phyloP scores from a whole-genome alignment of 2,797 vertebrate species.

The Octomys mimax region DNA sequence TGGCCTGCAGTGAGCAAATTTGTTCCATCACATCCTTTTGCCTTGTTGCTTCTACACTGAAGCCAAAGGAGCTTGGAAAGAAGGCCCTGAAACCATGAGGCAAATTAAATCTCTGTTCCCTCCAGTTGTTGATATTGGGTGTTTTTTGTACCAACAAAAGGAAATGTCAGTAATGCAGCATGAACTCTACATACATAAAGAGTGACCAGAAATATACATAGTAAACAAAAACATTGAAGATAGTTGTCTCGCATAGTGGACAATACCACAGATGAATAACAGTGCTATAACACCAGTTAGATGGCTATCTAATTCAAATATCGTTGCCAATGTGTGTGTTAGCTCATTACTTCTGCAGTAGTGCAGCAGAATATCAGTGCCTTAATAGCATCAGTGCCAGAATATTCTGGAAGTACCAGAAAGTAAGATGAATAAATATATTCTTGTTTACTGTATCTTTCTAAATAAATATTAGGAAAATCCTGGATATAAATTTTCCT shows the following conservation, averaged over 20 bases:
- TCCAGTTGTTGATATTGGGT: neutral
- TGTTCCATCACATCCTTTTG: neutral
- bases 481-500: neutral
- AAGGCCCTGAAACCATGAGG: neutral
- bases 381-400: neutral
- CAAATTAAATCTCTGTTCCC: neutral
- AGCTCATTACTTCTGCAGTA: neutral
- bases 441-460: neutral
- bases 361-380: neutral
- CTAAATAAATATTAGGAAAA: neutral
- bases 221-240: neutral
- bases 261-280: neutral
- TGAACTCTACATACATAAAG: neutral
- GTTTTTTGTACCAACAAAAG: neutral
- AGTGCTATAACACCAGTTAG: neutral
- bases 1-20: no score
- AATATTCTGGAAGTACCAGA: slow-evolving; percentile 8
- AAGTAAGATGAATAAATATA: neutral
- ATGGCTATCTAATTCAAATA: neutral
- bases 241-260: neutral
- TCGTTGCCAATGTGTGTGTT: neutral
- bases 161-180: neutral
- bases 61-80: neutral
- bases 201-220: neutral
- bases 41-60: neutral